phyloP scores from a whole-genome alignment of 2,113 vertebrate genomes.

The Parus major region DNA sequence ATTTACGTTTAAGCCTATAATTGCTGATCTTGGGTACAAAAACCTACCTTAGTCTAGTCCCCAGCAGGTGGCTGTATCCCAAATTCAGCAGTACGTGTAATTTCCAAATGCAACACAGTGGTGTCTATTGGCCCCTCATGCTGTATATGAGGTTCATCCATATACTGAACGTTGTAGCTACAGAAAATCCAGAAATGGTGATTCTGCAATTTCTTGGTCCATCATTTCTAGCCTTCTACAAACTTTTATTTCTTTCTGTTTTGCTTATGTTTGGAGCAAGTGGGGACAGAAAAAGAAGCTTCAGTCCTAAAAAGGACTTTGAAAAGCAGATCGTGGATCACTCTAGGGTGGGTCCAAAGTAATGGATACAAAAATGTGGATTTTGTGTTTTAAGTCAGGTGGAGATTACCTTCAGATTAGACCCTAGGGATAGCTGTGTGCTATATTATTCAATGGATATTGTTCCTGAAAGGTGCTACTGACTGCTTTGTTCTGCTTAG shows the following conservation, averaged over 20 bases:
- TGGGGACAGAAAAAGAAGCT: neutral
- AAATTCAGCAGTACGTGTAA: neutral
- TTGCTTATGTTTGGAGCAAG: neutral
- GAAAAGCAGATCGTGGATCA: neutral
- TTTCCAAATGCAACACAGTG: neutral
- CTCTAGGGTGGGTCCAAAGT: neutral
- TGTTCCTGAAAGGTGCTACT: neutral
- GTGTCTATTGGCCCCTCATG: neutral
- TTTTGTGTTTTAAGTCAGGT: neutral
- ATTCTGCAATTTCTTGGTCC: neutral
- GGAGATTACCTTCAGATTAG: neutral
- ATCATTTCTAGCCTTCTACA: neutral
- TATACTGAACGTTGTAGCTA: neutral
- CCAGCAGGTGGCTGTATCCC: neutral
- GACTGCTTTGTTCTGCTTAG: neutral
- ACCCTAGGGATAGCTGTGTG: neutral
- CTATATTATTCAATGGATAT: neutral
- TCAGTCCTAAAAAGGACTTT: neutral
- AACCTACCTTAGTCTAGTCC: neutral
- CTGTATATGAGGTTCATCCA: neutral
- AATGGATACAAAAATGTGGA: neutral
- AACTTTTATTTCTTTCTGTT: neutral
- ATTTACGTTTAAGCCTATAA: neutral
- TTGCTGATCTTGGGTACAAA: neutral
- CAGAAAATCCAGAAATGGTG: neutral